Percentiles rank a stretch among this genome's conserved stretches.
phyloP scores from a whole-genome alignment of 1,140 invertebrate species.

The Metaphire vulgaris region DNA sequence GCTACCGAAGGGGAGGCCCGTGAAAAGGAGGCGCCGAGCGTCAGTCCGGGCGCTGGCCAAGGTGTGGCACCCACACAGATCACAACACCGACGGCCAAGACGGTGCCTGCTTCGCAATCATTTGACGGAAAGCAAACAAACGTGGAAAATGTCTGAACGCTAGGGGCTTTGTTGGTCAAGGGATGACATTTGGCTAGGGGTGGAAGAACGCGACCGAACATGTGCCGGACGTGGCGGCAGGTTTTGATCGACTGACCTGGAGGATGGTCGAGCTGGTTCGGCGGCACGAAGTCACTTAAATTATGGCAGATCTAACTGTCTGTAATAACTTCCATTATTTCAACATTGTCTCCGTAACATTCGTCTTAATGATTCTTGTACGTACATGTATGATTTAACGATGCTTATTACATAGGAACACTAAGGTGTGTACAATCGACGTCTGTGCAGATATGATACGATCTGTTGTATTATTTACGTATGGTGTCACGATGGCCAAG shows the following conservation, averaged over 20 bases:
- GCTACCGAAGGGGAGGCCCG: conserved; percentile 1
- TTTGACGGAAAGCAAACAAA: neutral
- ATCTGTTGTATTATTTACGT: no score
- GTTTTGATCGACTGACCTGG: neutral
- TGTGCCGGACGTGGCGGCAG: neutral
- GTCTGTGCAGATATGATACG: no score
- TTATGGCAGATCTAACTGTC: neutral
- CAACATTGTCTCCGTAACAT: neutral
- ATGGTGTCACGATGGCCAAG: no score
- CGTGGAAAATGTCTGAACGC: neutral
- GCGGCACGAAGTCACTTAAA: neutral
- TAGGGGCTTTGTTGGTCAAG: neutral
- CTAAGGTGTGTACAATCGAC: no score
- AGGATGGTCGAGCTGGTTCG: neutral
- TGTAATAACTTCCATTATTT: neutral
- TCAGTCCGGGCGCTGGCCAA: neutral
- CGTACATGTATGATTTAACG: no score
- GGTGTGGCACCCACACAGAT: no score
- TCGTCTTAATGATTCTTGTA: neutral
- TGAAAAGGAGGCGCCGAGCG: neutral
- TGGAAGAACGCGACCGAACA: neutral
- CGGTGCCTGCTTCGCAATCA: neutral
- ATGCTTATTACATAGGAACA: no score
- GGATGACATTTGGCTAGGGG: neutral
- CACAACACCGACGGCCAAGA: neutral